Base-by-base conservation (phyloP, 2,113 vertebrate genomes). In the Chloebia gouldiae region DNA sequence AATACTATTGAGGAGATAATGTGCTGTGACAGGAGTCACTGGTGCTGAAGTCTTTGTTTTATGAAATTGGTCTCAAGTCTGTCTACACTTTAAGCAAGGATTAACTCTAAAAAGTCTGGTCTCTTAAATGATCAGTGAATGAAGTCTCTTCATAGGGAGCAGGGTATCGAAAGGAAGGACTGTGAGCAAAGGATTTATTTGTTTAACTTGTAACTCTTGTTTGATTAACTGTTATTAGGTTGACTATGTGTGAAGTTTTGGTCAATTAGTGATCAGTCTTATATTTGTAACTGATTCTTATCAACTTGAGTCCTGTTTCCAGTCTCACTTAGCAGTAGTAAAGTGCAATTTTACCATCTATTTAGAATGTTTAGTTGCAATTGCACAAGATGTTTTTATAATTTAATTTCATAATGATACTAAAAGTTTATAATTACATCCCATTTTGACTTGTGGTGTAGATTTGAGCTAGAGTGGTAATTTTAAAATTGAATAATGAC, bases 31-130 rank as follows among this genome's bases (percentile, higher is more conserved):
- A 88, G 76, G 68, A 94, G 54, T 57, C 1, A 0, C 39, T 50
- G 16, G 33, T 57, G 82, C 75, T 90, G 66, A 89, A 91, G 49
- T n/a, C 45, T 92, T 72, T 82, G 60, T 91, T 95, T 89, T 89
- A 79, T 68, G 27, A 94, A 87, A 92, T 61, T 0, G 2, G 18
- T 71, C 49, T 93, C 50, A 22, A 8, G 9, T 42, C 56, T 86
- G 42, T 25, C 61, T 87, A 42, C 22, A 77, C 1, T 35, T 61
- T 80, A 63, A 90, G 24, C 33, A 80, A 88, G 33, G 24, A 51
- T 80, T 63, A 47, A 51, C 42, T 75, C 61, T 65, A 50, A 69
- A 92, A 76, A 18, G 0, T 30, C 30, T 72, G 25, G 18, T 69
- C 40, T 94, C 66, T n/a, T 68, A 76, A 87, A 88, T 45, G 45